Base-by-base conservation (phyloP, 2,888 invertebrate species). In the Emmelina monodactyla region DNA sequence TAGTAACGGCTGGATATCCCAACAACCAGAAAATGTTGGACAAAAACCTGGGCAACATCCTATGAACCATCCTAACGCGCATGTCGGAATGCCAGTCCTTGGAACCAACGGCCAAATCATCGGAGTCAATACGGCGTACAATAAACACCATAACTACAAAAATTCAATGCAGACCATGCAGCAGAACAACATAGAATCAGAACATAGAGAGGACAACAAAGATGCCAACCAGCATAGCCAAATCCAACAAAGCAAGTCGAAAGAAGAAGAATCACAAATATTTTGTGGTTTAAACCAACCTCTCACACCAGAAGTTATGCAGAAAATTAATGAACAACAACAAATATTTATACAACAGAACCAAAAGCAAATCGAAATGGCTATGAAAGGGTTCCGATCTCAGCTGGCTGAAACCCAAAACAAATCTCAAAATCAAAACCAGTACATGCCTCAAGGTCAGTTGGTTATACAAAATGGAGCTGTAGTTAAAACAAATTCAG, bases 21-120 rank as follows among this genome's bases (percentile, higher is more conserved):
- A 76, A 44, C 69, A 72, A 40, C 70, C 72, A 31, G 62, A 58
- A 28, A 76, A 72, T 12, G 34, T 49, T 15, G 53, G 50, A 22
- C 70, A 67, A 37, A 69, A 69, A 43, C 50, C 53, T 10, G 58
- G 41, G 38, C 56, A 13, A 19, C 49, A 48, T 31, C 42, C 55
- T 22, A 40, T 51, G 14, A 62, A 57, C 37, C 53, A 53, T 5
- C 37, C 63, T 9, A 45, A 61, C 2, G 64, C 63, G 37, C 58
- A 64, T 2, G 73, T 75, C 16, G 29, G 29, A 4, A 45, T 72
- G 41, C 75, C 76, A 2, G 70, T 85, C 22, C 56, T 84, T 37
- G 83, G 83, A 7, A 82, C 83, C 1, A 84, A 84, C 43, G 85
- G 85, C 29, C 85, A 85, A 58, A 71, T 85, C 32, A 83, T 85